A percentile compares a stretch with the other conserved stretches of the same genome.
phyloP scores from a whole-genome alignment of 35 echinoderm and acorn worm genomes.

The Stichopus chloronotus region DNA sequence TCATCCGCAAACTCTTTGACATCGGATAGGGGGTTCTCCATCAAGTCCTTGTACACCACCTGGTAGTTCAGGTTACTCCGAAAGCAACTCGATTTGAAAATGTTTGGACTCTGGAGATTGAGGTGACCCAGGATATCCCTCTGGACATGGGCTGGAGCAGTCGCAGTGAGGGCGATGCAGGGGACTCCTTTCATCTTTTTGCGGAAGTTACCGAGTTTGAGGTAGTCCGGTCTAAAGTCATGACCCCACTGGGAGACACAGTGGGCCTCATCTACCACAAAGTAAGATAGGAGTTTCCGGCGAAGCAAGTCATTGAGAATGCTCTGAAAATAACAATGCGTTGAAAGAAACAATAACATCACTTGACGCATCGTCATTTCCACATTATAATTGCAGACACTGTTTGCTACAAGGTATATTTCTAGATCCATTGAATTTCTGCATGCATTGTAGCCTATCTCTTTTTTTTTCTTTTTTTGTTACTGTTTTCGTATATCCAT shows the following conservation, averaged over 20 bases:
- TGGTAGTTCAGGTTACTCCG: constrained; percentile 88
- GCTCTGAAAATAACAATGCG: not conserved
- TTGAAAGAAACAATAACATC: not conserved
- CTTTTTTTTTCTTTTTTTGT: no score
- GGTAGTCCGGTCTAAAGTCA: constrained; percentile 93
- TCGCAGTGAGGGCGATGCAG: constrained; percentile 92
- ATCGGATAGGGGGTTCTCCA: constrained; percentile 80
- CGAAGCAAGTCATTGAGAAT: constrained; percentile 59
- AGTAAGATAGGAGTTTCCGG: constrained; percentile 64
- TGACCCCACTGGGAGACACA: constrained; percentile 99
- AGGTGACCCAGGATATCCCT: constrained; percentile 76
- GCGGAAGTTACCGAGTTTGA: constrained; percentile 84
- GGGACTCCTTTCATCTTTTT: constrained; percentile 69
- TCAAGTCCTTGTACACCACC: constrained; percentile 87
- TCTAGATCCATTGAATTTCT: no score
- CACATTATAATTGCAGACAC: no score
- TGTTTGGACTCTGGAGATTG: constrained; percentile 64
- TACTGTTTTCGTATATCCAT: no score
- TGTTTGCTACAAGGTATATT: no score
- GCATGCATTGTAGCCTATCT: no score
- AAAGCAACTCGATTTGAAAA: constrained; percentile 91
- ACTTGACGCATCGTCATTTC: no score
- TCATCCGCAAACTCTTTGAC: constrained; percentile 82
- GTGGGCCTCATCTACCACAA: constrained; percentile 96
- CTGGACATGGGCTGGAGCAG: constrained; percentile 79